phyloP scores from a whole-genome alignment of 2,888 invertebrate genomes.

The Laspeyria flexula region DNA sequence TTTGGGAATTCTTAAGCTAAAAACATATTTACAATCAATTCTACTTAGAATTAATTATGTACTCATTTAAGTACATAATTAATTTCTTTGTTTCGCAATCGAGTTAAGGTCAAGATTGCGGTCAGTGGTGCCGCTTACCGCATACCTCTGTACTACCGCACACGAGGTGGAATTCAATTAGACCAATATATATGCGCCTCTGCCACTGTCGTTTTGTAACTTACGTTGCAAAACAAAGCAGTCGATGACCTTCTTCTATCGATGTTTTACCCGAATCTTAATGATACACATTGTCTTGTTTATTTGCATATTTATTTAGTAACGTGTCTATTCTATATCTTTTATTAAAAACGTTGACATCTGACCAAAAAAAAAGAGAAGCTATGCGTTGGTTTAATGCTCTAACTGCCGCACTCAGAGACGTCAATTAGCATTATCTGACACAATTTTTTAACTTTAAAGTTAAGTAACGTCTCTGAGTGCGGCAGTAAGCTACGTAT shows the following conservation, averaged over 20 bases:
- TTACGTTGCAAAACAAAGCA: constrained; percentile 38
- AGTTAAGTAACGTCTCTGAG: no score
- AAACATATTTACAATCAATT: no score
- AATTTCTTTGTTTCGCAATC: constrained; percentile 32
- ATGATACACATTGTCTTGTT: constrained; percentile 14
- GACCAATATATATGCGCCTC: constrained; percentile 26
- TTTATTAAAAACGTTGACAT: no score
- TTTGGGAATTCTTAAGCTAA: no score
- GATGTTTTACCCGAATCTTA: constrained; percentile 25
- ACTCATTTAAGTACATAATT: constrained; percentile 12
- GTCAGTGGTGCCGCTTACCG: constrained; percentile 5
- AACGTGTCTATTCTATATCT: no score
- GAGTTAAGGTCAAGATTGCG: constrained; percentile 38
- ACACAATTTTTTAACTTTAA: no score
- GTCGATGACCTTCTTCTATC: constrained; percentile 35
- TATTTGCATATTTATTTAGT: constrained; percentile 1
- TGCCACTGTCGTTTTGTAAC: constrained; percentile 27
- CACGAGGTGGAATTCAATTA: constrained; percentile 24
- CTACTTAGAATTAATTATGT: no score
- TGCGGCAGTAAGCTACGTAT: no score
- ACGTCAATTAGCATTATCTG: no score
- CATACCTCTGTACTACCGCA: constrained; percentile 2
- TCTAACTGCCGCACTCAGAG: no score
- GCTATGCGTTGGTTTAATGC: no score
- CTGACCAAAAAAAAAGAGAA: no score